Percentiles rank a stretch among this genome's conserved stretches.
These are phyloP conservation scores for Pelmatolapia mariae DNA, from an alignment of 2,113 vertebrate species.

Conservation along the genomic window DNA sequence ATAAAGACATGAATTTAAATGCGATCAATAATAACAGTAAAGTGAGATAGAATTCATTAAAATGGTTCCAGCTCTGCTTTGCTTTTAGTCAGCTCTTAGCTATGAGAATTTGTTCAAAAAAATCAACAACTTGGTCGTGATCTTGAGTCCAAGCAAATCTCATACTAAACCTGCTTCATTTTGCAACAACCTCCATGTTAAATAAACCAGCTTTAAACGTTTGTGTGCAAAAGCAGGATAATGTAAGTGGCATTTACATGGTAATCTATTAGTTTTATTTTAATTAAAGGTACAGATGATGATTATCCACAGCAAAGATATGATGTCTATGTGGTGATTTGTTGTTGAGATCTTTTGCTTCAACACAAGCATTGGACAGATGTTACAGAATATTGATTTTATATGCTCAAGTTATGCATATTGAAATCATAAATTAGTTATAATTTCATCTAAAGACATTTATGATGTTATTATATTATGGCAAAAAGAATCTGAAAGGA, in stretches of 20 bases:
- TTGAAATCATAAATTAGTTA: rapidly evolving
- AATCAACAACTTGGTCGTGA: background rate
- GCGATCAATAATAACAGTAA: background rate
- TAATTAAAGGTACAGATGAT: background rate
- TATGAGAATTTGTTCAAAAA: background rate
- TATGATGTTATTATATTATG: background rate
- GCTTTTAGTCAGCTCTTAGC: background rate
- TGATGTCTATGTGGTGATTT: background rate
- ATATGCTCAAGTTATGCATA: background rate
- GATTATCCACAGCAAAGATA: background rate
- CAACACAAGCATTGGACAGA: background rate
- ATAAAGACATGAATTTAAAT: background rate
- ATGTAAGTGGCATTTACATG: background rate
- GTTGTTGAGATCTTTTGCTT: background rate
- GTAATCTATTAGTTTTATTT: background rate
- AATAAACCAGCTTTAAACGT: rapidly evolving
- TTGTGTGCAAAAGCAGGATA: background rate
- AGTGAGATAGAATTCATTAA: background rate
- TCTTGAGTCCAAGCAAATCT: background rate
- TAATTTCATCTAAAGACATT: background rate
- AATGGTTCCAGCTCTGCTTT: background rate
- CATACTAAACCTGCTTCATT: background rate
- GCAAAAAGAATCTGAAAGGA: background rate
- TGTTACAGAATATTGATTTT: background rate
- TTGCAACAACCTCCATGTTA: background rate